A percentile compares a stretch with the other conserved stretches of the same genome.
Evolutionary conservation across 2,888 invertebrate species (phyloP).

Genomic region (Acronicta leporina): DNA sequence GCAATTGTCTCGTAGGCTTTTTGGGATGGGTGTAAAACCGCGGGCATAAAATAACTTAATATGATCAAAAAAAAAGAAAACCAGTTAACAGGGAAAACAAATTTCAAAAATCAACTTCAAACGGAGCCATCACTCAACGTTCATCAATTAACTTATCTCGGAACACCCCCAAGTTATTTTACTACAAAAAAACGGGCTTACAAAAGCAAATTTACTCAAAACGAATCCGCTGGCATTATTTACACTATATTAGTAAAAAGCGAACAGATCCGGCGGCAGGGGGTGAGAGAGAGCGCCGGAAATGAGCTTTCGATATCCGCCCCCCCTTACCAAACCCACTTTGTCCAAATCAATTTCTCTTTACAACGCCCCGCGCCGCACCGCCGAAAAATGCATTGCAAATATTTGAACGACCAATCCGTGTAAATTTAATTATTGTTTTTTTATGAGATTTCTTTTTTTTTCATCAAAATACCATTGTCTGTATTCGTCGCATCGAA

Average conservation of each 20-base stretch:
- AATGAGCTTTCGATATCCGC: conserved; percentile 84
- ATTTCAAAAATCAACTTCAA: conserved; percentile 5
- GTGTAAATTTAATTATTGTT: conserved; percentile 55
- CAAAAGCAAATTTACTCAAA: conserved; percentile 56
- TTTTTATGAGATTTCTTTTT: conserved; percentile 30
- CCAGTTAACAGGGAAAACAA: conserved; percentile 2
- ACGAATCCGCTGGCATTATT: conserved; percentile 57
- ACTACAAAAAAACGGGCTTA: conserved; percentile 28
- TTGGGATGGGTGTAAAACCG: no score
- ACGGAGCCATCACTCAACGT: conserved; percentile 17
- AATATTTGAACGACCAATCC: conserved; percentile 56
- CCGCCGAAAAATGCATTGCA: conserved; percentile 61
- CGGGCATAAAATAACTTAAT: conserved; percentile 1
- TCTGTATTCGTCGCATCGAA: conserved; percentile 22
- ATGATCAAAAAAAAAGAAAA: conserved; percentile 6
- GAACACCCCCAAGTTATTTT: conserved; percentile 32
- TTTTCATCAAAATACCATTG: conserved; percentile 32
- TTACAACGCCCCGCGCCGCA: conserved; percentile 59
- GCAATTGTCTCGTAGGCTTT: no score
- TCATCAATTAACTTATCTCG: conserved; percentile 39
- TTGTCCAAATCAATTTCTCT: conserved; percentile 83
- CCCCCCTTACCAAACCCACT: conserved; percentile 67
- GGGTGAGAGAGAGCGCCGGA: conserved; percentile 72
- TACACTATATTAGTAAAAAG: conserved; percentile 62
- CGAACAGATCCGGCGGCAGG: conserved; percentile 41